Evolutionary conservation across 2,888 invertebrate genomes (phyloP).

Genomic region (Pseudoips prasinana): DNA sequence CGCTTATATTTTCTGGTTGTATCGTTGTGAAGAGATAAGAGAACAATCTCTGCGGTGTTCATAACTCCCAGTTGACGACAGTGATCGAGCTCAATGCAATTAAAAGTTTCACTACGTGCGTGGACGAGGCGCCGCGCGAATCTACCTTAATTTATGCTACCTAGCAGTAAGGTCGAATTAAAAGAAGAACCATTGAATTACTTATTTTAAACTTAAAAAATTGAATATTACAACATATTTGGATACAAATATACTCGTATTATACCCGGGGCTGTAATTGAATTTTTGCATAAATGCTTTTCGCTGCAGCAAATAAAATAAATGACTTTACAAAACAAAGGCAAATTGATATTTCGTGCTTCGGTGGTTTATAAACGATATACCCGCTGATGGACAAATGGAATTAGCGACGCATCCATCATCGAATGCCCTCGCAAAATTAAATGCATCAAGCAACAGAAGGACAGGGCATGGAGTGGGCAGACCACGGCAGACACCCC

Average conservation of each 20-base stretch:
- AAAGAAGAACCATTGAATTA: constrained; percentile 78
- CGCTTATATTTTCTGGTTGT: constrained; percentile 6
- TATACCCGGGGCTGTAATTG: constrained; percentile 1
- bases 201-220: constrained; percentile 68
- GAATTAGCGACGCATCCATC: constrained; percentile 57
- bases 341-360: constrained; percentile 24
- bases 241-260: constrained; percentile 1
- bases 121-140: constrained; percentile 68
- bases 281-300: constrained; percentile 4
- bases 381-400: constrained; percentile 37
- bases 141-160: constrained; percentile 78
- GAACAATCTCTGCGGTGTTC: constrained; percentile 58
- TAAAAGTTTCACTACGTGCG: constrained; percentile 81
- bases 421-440: constrained; percentile 59
- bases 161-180: constrained; percentile 73
- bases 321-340: constrained; percentile 21
- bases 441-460: constrained; percentile 67
- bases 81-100: constrained; percentile 79
- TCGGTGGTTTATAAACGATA: constrained; percentile 25
- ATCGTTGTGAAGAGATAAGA: constrained; percentile 35
- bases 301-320: constrained; percentile 6
- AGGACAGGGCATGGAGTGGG: constrained; percentile 61
- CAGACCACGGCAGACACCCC: constrained; percentile 56
- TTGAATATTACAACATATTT: constrained; percentile 32
- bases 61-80: constrained; percentile 71